These are phyloP conservation scores for Chondrilla cf. caribensis DNA, from an alignment of 37 sponge, comb jelly and placozoan genomes.

Conservation along the genomic window DNA sequence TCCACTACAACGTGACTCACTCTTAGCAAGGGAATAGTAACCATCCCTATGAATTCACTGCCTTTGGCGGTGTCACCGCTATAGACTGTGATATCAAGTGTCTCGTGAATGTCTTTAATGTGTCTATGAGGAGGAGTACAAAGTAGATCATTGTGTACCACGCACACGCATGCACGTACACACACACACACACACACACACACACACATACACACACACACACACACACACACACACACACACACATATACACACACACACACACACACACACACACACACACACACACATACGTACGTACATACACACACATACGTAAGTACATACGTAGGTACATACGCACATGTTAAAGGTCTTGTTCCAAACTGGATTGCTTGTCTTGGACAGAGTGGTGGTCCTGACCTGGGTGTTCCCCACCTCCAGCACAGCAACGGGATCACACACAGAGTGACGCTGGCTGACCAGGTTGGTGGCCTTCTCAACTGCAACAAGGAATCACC, in stretches of 20 bases:
- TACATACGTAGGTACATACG: background rate
- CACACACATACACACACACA: too few relatives aligned
- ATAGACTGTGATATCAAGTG: constrained; percentile 70
- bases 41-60: constrained; percentile 48
- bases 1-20: constrained; percentile 20
- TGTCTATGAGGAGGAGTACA: constrained; percentile 47
- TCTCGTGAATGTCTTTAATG: constrained; percentile 82
- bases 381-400: constrained; percentile 59
- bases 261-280: too few relatives aligned
- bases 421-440: constrained; percentile 67
- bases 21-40: constrained; percentile 58
- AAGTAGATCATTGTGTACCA: background rate
- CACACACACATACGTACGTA: too few relatives aligned
- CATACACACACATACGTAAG: too few relatives aligned
- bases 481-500: background rate
- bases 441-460: background rate
- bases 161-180: background rate
- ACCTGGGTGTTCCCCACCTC: constrained; percentile 78
- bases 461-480: constrained; percentile 26
- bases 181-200: constrained; percentile 11
- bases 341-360: constrained; percentile 84
- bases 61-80: constrained; percentile 38
- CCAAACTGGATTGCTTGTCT: constrained; percentile 74
- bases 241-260: too few relatives aligned
- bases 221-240: too few relatives aligned